Percentiles rank a stretch among this genome's conserved stretches.
These are phyloP conservation scores for Cardiocondyla obscurior DNA, from an alignment of 1,140 invertebrate genomes.

Conservation along the genomic window DNA sequence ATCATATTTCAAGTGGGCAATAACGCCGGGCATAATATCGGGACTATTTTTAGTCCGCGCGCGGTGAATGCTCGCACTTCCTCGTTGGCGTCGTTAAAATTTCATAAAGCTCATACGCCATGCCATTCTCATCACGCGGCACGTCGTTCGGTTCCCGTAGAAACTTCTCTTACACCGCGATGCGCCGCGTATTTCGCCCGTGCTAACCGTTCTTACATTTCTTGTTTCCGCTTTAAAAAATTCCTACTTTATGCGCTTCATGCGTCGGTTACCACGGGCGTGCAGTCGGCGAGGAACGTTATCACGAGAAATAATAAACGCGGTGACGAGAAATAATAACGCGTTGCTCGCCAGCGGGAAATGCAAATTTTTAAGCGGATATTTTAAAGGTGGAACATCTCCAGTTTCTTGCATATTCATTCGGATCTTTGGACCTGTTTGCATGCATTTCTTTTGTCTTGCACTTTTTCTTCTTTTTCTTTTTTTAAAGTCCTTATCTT, in stretches of 20 bases:
- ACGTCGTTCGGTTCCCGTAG: neutral
- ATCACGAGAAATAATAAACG: constrained; percentile 1
- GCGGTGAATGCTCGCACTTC: neutral
- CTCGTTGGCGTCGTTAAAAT: constrained; percentile 20
- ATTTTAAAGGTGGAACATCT: neutral
- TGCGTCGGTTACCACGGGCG: neutral
- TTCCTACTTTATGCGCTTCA: neutral
- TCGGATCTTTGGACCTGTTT: neutral
- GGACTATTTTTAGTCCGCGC: constrained; percentile 16
- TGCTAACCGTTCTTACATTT: neutral
- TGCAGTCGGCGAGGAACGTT: neutral
- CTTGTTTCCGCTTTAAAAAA: constrained; percentile 9
- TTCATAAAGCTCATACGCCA: constrained; percentile 46
- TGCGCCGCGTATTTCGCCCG: neutral
- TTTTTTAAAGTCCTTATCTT: neutral
- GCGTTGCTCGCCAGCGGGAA: neutral
- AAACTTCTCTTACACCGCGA: neutral
- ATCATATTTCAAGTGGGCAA: constrained; percentile 32
- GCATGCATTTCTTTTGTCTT: no score
- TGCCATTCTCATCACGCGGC: constrained; percentile 38
- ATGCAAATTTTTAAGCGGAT: neutral
- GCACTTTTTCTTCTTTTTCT: no score
- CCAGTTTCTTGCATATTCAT: neutral
- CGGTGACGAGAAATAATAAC: neutral
- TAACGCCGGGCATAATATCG: constrained; percentile 47